These are phyloP conservation scores for Yponomeuta sedellus DNA, from an alignment of 2,888 invertebrate species.

Conservation along the genomic window DNA sequence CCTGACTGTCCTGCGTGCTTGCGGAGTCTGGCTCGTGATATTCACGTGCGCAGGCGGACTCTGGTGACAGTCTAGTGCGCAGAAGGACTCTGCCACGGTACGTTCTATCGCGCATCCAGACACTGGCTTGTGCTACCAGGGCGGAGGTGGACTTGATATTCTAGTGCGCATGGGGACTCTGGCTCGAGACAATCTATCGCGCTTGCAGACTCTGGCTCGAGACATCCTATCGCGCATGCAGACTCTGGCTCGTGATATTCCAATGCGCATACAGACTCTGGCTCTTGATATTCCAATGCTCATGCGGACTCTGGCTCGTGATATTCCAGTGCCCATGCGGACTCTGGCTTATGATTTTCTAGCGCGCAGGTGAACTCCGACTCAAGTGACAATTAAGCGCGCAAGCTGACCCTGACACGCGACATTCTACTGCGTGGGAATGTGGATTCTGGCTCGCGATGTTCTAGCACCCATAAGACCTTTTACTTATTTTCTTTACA, in stretches of 20 bases:
- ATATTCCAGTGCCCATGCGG: not conserved
- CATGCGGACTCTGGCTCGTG: too few relatives aligned
- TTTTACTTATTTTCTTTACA: too few relatives aligned
- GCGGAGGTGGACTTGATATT: too few relatives aligned
- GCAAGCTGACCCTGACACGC: not conserved
- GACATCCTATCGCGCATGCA: not conserved
- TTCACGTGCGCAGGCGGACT: not conserved
- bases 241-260: not conserved
- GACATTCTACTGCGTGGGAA: too few relatives aligned
- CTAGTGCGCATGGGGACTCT: too few relatives aligned
- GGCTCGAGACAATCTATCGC: not conserved
- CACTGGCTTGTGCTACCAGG: not conserved
- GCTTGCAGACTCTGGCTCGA: not conserved
- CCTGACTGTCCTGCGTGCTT: too few relatives aligned
- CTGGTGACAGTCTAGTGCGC: not conserved
- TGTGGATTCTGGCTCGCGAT: too few relatives aligned
- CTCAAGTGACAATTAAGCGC: not conserved
- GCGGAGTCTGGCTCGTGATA: not conserved
- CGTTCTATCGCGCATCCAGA: too few relatives aligned
- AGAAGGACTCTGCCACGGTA: too few relatives aligned
- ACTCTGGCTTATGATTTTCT: not conserved
- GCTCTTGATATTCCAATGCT: too few relatives aligned
- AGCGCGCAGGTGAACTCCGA: not conserved
- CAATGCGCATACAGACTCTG: not conserved
- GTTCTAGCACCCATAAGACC: too few relatives aligned